Percentiles rank a stretch among this genome's conserved stretches.
Conservation (phyloP, 2,113 vertebrate genomes). For the Nothocercus nigrocapillus region DNA sequence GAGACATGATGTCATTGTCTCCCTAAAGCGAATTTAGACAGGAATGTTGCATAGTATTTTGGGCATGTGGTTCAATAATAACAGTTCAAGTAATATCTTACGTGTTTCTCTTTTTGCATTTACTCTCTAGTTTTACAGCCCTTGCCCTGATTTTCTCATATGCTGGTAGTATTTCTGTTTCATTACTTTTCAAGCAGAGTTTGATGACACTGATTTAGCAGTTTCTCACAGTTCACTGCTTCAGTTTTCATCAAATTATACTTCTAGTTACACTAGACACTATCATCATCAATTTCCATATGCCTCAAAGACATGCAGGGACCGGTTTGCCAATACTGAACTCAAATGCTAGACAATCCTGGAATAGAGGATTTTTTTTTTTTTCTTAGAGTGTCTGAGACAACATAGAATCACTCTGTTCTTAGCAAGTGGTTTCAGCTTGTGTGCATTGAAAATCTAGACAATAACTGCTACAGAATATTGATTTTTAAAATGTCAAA, state of each 20-base stretch:
- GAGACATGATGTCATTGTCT: constrained; percentile 82
- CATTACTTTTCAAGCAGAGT: constrained; percentile 76
- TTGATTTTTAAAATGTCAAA: constrained; percentile 6
- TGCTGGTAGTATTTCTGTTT: constrained; percentile 69
- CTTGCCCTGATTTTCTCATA: constrained; percentile 25
- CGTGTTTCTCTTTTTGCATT: constrained; percentile 32
- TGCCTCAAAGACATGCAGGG: constrained; percentile 73
- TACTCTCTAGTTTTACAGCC: constrained; percentile 57
- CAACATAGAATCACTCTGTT: not conserved
- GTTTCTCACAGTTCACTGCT: constrained; percentile 80
- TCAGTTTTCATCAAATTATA: constrained; percentile 81
- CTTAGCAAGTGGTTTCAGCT: not conserved
- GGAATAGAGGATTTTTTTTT: constrained; percentile 2
- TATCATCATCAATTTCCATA: constrained; percentile 79
- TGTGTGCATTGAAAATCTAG: not conserved
- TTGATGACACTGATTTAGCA: constrained; percentile 78
- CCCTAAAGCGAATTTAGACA: constrained; percentile 56
- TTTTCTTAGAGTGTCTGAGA: constrained; percentile 32
- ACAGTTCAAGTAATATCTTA: constrained; percentile 34
- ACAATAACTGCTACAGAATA: not conserved
- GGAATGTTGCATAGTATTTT: constrained; percentile 49
- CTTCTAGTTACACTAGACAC: constrained; percentile 74
- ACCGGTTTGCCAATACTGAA: constrained; percentile 64
- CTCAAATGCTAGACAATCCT: constrained; percentile 59
- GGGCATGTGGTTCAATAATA: constrained; percentile 63